Conservation (phyloP, 2,888 invertebrate genomes). For the Hydropsyche betteni region DNA sequence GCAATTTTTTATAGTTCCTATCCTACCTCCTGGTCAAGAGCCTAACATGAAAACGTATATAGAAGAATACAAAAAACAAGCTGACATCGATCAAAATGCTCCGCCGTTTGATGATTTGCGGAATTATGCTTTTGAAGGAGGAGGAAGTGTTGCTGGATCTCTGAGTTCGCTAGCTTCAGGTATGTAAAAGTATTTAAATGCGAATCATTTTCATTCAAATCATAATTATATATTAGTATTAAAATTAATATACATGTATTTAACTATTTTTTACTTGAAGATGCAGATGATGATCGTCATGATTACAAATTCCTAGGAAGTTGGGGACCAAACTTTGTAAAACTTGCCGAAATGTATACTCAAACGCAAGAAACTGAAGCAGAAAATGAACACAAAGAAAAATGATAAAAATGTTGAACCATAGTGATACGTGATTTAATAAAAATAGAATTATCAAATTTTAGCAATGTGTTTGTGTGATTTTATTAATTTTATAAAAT, state of each 20-base stretch:
- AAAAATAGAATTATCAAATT: no score
- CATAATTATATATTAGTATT: no score
- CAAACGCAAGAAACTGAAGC: conserved; percentile 74
- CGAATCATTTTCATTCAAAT: neutral
- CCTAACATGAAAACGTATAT: conserved; percentile 81
- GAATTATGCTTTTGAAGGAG: conserved; percentile 88
- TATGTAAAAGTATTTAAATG: conserved; percentile 54
- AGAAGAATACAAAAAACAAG: conserved; percentile 78
- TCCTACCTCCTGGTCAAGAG: conserved; percentile 57
- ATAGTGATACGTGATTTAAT: no score
- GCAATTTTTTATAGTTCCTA: conserved; percentile 52
- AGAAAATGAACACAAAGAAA: conserved; percentile 58
- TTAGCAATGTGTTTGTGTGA: no score
- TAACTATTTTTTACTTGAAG: conserved; percentile 55
- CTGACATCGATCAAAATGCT: conserved; percentile 81
- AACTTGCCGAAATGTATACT: conserved; percentile 82
- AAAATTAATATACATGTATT: no score
- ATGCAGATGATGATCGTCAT: conserved; percentile 79
- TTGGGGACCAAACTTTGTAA: conserved; percentile 84
- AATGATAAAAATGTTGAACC: no score
- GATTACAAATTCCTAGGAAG: conserved; percentile 82
- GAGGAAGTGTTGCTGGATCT: conserved; percentile 81
- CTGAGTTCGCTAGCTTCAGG: conserved; percentile 81
- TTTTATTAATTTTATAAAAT: no score
- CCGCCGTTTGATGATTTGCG: conserved; percentile 87